These are phyloP conservation scores for Berghia stephanieae DNA, from an alignment of 1,140 invertebrate species.

Conservation along the genomic window DNA sequence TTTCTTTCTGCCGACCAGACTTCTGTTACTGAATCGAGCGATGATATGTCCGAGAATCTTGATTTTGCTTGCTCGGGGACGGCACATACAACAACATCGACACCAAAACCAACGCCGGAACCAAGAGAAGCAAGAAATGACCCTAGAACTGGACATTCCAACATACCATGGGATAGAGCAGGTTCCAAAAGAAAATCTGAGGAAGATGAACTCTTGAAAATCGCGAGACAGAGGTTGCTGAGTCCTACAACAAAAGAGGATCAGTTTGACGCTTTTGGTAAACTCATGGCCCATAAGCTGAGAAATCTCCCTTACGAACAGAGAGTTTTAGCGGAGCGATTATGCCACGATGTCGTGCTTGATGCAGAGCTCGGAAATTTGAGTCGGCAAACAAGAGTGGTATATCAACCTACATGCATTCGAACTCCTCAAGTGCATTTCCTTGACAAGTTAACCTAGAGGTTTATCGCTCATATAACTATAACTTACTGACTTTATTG, in stretches of 20 bases:
- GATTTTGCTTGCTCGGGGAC: not conserved
- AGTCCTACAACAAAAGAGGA: not conserved
- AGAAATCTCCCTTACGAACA: not conserved
- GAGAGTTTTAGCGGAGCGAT: not conserved
- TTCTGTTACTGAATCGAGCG: too few species aligned
- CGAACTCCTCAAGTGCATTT: too few species aligned
- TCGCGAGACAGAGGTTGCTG: not conserved
- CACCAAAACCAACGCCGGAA: too few species aligned
- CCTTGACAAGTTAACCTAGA: too few species aligned
- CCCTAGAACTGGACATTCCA: not conserved
- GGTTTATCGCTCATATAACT: too few species aligned
- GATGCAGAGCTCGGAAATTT: not conserved
- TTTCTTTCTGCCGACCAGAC: too few species aligned
- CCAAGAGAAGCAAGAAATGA: too few species aligned
- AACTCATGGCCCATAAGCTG: not conserved
- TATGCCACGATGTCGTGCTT: not conserved
- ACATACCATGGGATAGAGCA: not conserved
- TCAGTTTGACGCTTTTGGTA: not conserved
- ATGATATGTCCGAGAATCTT: not conserved
- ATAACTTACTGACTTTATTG: too few species aligned
- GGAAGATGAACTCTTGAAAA: not conserved
- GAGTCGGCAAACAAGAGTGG: too few species aligned
- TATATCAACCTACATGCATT: too few species aligned
- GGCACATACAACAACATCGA: too few species aligned
- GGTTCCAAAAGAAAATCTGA: not conserved